Base-by-base conservation (phyloP, 1,140 invertebrate genomes). In the Arion vulgaris region DNA sequence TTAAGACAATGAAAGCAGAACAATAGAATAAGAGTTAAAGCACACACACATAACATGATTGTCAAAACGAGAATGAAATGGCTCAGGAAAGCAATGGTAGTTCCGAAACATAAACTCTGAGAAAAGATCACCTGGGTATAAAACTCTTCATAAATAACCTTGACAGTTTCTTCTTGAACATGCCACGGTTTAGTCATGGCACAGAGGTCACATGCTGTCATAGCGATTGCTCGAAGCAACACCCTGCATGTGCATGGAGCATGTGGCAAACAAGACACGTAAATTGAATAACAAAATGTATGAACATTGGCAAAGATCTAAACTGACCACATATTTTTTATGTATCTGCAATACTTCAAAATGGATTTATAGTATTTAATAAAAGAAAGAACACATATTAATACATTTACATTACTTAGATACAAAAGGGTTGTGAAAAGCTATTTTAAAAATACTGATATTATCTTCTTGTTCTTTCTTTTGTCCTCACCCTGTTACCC, bases 141-240 rank as follows among this genome's bases (percentile, higher is more conserved):
- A 91, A 97, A 97, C 89, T 97, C 96, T 89, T 96, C 95, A 92
- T 96, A 96, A 83, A 97, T 96, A 9, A 96, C 95, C 90, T 95
- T 94, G 0, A 96, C 96, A 0, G 95, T 96, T 90, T 96, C 94
- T 1, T 94, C 93, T 92, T 97, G 96, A n/a, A 96, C 92, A n/a
- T 95, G 94, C 96, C 96, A 97, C 2, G 95, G 95, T 91, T 96
- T 96, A 1, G 95, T 94, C 83, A 95, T 95, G 1, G 96, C 96
- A 79, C 95, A 96, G n/a, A 97, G 92, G 91, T 97, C 96, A 86
- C 95, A 95, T 0, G 95, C 95, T 1, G 96, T 97, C 96, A 97
- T 97, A 0, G 94, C 93, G 80, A 97, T 94, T 0, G 95, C 95
- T 92, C 95, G 94, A 0, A 95, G 68, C 57, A 90, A 82, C 34